phyloP scores from a whole-genome alignment of 2,888 invertebrate species.

The Iphiclides podalirius region DNA sequence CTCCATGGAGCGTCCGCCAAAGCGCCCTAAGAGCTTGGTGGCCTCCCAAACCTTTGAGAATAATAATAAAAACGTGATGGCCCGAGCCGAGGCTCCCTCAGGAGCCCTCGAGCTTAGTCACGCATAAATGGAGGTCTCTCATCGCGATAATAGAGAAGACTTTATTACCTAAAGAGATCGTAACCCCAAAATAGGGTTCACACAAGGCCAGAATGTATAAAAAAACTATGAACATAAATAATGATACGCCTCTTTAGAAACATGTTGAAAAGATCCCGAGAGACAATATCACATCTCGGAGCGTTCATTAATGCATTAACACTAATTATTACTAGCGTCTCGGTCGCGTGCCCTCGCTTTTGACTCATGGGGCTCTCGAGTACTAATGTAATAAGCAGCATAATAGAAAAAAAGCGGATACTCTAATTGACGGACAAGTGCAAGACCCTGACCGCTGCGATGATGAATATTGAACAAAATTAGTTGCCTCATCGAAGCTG shows the following conservation, averaged over 20 bases:
- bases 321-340: conserved; percentile 43
- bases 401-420: conserved; percentile 72
- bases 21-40: too few relatives aligned
- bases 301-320: conserved; percentile 42
- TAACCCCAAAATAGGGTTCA: not conserved
- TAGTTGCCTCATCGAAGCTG: conserved; percentile 41
- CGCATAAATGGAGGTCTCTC: too few relatives aligned
- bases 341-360: conserved; percentile 56
- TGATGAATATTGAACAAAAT: conserved; percentile 48
- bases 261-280: not conserved
- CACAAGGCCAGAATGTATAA: not conserved
- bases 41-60: too few relatives aligned
- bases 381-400: conserved; percentile 66
- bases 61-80: too few relatives aligned
- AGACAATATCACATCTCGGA: conserved; percentile 24
- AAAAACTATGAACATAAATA: not conserved
- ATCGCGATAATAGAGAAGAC: too few relatives aligned
- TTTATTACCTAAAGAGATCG: too few relatives aligned
- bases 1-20: too few relatives aligned
- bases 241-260: not conserved
- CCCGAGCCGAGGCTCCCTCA: too few relatives aligned
- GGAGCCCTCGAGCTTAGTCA: too few relatives aligned
- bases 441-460: conserved; percentile 59
- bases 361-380: conserved; percentile 57
- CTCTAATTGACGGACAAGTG: conserved; percentile 68